Evolutionary conservation across 2,888 invertebrate species (phyloP), one percentile per base, ranked within the genome.

Genomic region (Machimus atricapillus): DNA sequence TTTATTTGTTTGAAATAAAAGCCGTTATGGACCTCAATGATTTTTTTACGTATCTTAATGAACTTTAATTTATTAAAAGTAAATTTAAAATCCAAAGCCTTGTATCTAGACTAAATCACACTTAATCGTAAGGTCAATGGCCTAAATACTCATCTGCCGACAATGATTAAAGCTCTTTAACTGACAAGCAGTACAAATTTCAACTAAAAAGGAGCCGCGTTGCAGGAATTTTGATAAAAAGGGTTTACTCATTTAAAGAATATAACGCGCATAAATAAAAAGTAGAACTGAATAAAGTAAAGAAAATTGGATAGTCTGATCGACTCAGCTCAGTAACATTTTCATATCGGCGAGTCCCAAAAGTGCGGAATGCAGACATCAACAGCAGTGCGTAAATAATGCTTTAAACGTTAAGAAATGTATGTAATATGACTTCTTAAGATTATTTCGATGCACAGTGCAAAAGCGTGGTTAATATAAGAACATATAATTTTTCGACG

Each of bases 1-100:
- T 83, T 52, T 43, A 56, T 87, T 52, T 73, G 78, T 88, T 76
- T 31, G 27, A 52, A 52, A 81, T 6, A 34, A 34, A 58, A 66
- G 19, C 12, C 66, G 5, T 66, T 66, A 23, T 66, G 66, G 66
- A 66, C 23, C 2, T 12, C 23, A 23, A 66, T 23, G 66, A n/a
- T 56, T 19, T 40, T 19, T 23, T 23, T 66, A 66, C 66, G 3
- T 27, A 23, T 19, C 19, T 23, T 12, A 19, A 12, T 8, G 2
- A 66, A 66, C 12, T 9, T 66, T 8, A 66, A 66, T 19, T 66
- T n/a, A 66, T 19, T 0, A 66, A 66, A 66, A 66, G 23, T 46
- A 46, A 46, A 46, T 14, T 43, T 43, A 14, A 9, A 12, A 43
- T 12, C 8, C 2, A 43, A 43, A 2, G 12, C 2, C 8, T 14